Conservation (phyloP, 35 echinoderm and acorn worm species). For the Patiria miniata region DNA sequence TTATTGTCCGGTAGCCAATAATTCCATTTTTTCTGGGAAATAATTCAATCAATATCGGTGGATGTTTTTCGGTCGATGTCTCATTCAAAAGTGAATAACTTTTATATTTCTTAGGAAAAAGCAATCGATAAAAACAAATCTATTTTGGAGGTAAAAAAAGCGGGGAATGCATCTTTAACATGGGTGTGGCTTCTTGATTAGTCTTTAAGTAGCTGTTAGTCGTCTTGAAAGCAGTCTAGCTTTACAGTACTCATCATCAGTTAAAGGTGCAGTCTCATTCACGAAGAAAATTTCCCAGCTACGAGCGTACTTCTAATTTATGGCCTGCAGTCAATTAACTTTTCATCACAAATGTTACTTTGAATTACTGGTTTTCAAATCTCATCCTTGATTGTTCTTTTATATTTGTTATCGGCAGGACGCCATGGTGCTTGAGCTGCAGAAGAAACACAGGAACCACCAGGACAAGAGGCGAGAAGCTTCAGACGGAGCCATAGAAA, state of each 20-base stretch:
- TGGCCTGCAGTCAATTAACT: not conserved
- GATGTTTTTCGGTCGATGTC: no score
- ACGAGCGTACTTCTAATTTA: not conserved
- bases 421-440: constrained; percentile 86
- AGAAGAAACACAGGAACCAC: constrained; percentile 62
- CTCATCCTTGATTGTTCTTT: not conserved
- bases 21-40: no score
- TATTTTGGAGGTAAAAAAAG: no score
- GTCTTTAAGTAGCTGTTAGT: no score
- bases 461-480: constrained; percentile 73
- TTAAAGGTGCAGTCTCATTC: not conserved
- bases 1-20: no score
- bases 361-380: not conserved
- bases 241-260: not conserved
- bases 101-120: no score
- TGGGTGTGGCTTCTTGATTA: no score
- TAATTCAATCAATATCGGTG: no score
- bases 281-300: not conserved
- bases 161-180: no score
- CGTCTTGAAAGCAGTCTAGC: not conserved
- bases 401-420: constrained; percentile 50
- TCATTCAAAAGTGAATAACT: no score
- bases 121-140: no score
- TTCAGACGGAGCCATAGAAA: constrained; percentile 93
- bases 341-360: not conserved